Percentiles rank a stretch among this genome's conserved stretches.
phyloP scores from a whole-genome alignment of 2,888 invertebrate genomes.

The Hypolimnas misippus region DNA sequence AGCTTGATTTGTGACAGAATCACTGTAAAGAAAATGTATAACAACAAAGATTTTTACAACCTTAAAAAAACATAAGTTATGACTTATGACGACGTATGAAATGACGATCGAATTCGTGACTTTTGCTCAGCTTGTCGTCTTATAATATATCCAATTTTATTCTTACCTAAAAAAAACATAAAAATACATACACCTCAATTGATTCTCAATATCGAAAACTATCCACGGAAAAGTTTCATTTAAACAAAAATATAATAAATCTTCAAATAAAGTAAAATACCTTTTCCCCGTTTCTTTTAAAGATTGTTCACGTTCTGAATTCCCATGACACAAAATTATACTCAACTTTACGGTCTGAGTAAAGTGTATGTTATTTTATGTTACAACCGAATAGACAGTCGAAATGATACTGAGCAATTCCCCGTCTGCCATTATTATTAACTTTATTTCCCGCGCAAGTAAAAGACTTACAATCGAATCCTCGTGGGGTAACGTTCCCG shows the following conservation, averaged over 20 bases:
- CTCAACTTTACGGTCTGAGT: conserved; percentile 42
- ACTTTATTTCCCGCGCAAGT: conserved; percentile 56
- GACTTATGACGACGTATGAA: conserved; percentile 36
- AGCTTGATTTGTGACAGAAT: too few relatives aligned
- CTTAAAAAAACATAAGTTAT: too few relatives aligned
- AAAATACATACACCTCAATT: background rate
- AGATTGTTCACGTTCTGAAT: conserved; percentile 39
- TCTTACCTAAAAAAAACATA: background rate
- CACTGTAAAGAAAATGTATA: too few relatives aligned
- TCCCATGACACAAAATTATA: conserved; percentile 44
- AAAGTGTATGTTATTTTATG: conserved; percentile 42
- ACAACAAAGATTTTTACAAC: too few relatives aligned
- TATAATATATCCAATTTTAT: too few relatives aligned
- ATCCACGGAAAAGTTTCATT: conserved; percentile 24
- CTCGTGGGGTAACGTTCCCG: conserved; percentile 50
- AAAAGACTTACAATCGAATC: conserved; percentile 60
- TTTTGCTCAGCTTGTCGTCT: background rate
- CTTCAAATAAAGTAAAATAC: conserved; percentile 29
- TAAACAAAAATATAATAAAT: conserved; percentile 28
- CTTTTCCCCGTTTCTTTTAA: conserved; percentile 33
- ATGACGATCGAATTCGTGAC: conserved; percentile 42
- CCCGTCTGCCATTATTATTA: conserved; percentile 47
- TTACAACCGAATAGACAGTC: conserved; percentile 42
- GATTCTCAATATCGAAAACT: background rate
- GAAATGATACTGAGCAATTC: conserved; percentile 43